These are phyloP conservation scores for Caiman crocodilus DNA, from an alignment of 2,797 vertebrate species.

Conservation along the genomic window DNA sequence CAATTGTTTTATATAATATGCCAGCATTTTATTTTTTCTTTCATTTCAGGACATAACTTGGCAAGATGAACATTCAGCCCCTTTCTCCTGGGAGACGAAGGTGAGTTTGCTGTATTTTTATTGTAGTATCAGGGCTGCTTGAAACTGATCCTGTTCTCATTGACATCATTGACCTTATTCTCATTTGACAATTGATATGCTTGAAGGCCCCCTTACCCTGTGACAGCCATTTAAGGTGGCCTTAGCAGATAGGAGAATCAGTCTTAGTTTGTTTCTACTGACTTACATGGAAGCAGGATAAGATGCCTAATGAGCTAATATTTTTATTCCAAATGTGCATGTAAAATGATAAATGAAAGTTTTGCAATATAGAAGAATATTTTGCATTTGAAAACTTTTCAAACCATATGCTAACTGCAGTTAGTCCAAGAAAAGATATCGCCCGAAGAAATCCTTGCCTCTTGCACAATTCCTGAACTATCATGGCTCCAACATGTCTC, in stretches of 20 bases:
- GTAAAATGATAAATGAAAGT: neutral
- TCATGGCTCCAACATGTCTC: too few relatives aligned
- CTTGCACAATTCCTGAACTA: too few relatives aligned
- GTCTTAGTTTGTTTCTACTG: neutral
- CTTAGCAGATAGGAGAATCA: neutral
- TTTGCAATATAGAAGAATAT: neutral
- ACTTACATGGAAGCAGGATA: neutral
- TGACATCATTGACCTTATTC: neutral
- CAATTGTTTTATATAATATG: neutral
- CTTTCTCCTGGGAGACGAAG: constrained; percentile 99
- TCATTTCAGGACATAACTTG: constrained; percentile 94
- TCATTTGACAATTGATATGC: neutral
- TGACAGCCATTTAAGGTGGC: neutral
- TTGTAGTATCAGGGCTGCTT: constrained; percentile 1
- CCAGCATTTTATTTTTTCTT: constrained; percentile 61
- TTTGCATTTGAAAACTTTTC: neutral
- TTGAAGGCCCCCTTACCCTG: neutral
- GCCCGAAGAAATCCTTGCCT: too few relatives aligned
- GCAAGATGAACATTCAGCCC: constrained; percentile 98
- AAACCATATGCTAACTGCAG: neutral
- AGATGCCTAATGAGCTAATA: neutral
- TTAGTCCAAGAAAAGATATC: too few relatives aligned
- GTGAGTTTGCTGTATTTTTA: constrained; percentile 79
- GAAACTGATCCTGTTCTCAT: neutral
- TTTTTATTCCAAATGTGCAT: neutral